These are phyloP conservation scores for Amphimallon solstitiale DNA, from an alignment of 2,888 invertebrate genomes.

Conservation along the genomic window DNA sequence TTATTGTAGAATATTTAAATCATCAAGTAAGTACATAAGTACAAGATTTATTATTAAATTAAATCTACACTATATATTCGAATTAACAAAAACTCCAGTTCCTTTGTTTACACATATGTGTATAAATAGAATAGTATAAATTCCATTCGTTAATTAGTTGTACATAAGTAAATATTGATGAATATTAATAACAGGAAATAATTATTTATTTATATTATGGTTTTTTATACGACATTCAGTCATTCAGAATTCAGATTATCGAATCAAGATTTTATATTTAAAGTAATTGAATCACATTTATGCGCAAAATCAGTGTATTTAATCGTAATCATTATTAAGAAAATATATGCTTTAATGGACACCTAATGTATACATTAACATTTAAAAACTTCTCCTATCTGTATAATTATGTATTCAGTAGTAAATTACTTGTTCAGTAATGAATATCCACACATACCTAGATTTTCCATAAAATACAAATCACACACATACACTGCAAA, in stretches of 20 bases:
- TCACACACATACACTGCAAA: too few relatives aligned
- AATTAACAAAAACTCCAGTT: not conserved
- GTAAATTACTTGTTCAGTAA: too few relatives aligned
- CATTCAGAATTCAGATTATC: constrained; percentile 22
- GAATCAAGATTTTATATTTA: constrained; percentile 1
- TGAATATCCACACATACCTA: too few relatives aligned
- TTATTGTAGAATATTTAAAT: too few relatives aligned
- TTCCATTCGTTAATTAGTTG: constrained; percentile 19
- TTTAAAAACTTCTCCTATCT: constrained; percentile 24
- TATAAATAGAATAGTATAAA: constrained; percentile 26
- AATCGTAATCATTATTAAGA: not conserved
- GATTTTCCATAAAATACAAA: too few relatives aligned
- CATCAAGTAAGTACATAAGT: too few relatives aligned
- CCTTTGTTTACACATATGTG: constrained; percentile 30
- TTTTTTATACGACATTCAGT: not conserved
- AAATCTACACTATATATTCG: not conserved
- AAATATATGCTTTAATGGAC: too few relatives aligned
- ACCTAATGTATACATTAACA: constrained; percentile 23
- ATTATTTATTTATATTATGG: constrained; percentile 20
- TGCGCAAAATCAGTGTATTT: not conserved
- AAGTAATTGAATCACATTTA: not conserved
- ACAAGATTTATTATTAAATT: too few relatives aligned
- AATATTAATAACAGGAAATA: constrained; percentile 37
- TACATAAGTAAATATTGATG: constrained; percentile 16
- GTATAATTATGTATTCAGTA: too few relatives aligned